phyloP scores from a whole-genome alignment of 2,113 vertebrate species.

The Corapipo altera region DNA sequence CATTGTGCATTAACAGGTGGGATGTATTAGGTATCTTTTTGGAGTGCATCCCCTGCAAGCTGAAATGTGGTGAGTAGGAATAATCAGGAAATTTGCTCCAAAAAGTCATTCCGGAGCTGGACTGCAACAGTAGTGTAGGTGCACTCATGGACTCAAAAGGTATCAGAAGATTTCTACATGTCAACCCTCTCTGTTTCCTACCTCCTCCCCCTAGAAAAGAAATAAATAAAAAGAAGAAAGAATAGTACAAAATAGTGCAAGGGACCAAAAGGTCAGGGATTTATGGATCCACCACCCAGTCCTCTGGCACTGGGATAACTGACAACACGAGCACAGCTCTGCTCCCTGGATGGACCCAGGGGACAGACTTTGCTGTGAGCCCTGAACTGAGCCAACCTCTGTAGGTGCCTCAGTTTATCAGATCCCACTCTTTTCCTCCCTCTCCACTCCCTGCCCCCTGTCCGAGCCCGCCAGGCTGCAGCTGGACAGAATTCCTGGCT shows the following conservation, averaged over 20 bases:
- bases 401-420: background rate
- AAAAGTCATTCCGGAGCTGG: background rate
- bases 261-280: background rate
- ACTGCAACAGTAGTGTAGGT: background rate
- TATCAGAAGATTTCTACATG: background rate
- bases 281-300: background rate
- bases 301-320: background rate
- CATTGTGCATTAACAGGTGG: background rate
- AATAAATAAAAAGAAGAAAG: background rate
- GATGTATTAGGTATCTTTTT: background rate
- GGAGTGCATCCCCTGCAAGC: background rate
- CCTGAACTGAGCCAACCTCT: background rate
- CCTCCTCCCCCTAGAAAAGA: background rate
- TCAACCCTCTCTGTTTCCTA: background rate
- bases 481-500: background rate
- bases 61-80: background rate
- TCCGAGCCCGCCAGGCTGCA: background rate
- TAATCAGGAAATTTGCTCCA: background rate
- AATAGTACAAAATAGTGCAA: background rate
- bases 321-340: accelerated
- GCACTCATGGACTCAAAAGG: background rate
- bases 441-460: background rate
- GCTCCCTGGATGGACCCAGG: background rate
- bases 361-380: background rate
- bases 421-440: background rate